A percentile compares a stretch with the other conserved stretches of the same genome.
These are phyloP conservation scores for Trichacis sp. DNA, from an alignment of 2,888 invertebrate genomes.

Conservation along the genomic window DNA sequence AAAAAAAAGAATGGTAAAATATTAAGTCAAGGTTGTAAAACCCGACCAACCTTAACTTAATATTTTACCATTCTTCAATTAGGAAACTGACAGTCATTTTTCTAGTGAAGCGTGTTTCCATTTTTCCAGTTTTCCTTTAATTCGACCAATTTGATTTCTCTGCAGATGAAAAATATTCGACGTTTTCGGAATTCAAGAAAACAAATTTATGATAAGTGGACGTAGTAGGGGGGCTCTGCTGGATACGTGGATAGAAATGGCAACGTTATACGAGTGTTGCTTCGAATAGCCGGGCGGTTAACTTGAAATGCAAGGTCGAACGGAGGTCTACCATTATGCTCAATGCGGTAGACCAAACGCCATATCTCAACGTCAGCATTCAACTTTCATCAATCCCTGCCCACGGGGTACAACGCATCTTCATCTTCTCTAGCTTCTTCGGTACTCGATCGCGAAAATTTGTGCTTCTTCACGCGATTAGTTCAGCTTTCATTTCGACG, in stretches of 20 bases:
- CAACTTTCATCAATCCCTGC: slow-evolving; percentile 25
- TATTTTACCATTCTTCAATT: too few relatives aligned
- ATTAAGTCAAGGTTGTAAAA: too few relatives aligned
- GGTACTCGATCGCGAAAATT: background rate
- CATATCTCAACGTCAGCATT: slow-evolving; percentile 36
- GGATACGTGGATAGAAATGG: slow-evolving; percentile 21
- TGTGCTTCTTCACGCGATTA: background rate
- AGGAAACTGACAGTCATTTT: too few relatives aligned
- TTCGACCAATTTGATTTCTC: too few relatives aligned
- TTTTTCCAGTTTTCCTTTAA: too few relatives aligned
- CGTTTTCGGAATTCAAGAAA: background rate
- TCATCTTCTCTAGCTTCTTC: background rate
- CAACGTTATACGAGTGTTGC: slow-evolving; percentile 23
- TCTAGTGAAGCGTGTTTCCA: too few relatives aligned
- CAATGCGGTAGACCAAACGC: slow-evolving; percentile 52
- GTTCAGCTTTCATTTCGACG: slow-evolving; percentile 5
- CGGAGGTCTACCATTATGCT: slow-evolving; percentile 52
- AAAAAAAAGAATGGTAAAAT: too few relatives aligned
- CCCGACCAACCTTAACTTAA: too few relatives aligned
- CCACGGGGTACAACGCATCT: slow-evolving; percentile 17
- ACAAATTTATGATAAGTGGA: slow-evolving; percentile 8
- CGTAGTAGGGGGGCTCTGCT: slow-evolving; percentile 19
- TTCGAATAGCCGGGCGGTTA: slow-evolving; percentile 21
- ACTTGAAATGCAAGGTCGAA: slow-evolving; percentile 44
- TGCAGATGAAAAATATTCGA: slow-evolving; percentile 9